Evolutionary conservation across 2,888 invertebrate genomes (phyloP).

Genomic region (Rhopalosiphum nymphaeae): DNA sequence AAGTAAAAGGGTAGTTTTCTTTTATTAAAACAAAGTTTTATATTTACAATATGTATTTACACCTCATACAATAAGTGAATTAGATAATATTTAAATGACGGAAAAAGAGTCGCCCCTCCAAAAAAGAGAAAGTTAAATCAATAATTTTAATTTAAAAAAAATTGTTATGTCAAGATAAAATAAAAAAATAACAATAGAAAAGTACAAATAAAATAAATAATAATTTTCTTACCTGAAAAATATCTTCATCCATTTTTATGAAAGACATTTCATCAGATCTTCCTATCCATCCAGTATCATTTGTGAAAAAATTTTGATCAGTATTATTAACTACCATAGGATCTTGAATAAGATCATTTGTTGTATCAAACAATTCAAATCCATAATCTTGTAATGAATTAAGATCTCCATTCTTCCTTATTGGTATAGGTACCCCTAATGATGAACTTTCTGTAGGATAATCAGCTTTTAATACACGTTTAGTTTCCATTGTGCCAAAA

Average conservation of each 20-base stretch:
- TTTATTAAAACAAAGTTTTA: too few relatives aligned
- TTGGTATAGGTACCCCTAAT: conserved; percentile 65
- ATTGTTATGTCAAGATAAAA: background rate
- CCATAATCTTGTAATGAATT: conserved; percentile 63
- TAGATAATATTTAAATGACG: too few relatives aligned
- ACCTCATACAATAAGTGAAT: too few relatives aligned
- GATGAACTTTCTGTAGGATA: conserved; percentile 62
- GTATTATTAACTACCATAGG: conserved; percentile 51
- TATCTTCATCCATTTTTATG: conserved; percentile 62
- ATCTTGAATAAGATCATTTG: conserved; percentile 63
- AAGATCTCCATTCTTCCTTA: conserved; percentile 62
- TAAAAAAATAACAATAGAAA: background rate
- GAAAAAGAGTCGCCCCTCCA: too few relatives aligned
- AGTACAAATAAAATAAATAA: background rate
- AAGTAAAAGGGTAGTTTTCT: background rate
- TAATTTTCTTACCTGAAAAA: conserved; percentile 52
- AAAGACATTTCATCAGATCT: conserved; percentile 63
- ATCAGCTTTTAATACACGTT: conserved; percentile 61
- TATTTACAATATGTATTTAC: too few relatives aligned
- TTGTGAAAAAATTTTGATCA: conserved; percentile 61
- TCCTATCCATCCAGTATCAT: conserved; percentile 63
- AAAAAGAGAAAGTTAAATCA: background rate
- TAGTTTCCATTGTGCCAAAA: conserved; percentile 62
- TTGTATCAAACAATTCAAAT: conserved; percentile 62
- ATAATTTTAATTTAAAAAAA: background rate